A percentile compares a stretch with the other conserved stretches of the same genome.
These are phyloP conservation scores for Caranx melampygus DNA, from an alignment of 2,113 vertebrate species.

Conservation along the genomic window DNA sequence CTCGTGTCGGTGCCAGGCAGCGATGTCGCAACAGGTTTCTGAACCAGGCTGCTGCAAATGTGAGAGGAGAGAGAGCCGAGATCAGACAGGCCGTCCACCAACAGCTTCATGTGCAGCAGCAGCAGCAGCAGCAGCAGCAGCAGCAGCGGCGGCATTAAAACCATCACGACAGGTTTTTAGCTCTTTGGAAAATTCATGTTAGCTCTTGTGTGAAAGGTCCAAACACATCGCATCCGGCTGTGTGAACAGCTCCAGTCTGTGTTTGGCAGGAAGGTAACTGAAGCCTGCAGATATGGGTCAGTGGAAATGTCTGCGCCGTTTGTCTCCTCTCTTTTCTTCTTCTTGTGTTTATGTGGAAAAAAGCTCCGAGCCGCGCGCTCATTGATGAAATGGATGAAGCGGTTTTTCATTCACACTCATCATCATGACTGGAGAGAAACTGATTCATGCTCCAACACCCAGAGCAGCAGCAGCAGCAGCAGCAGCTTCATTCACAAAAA, in stretches of 20 bases:
- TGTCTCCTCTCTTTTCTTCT: conserved; percentile 15
- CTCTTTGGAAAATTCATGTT: neutral
- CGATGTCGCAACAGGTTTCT: conserved; percentile 82
- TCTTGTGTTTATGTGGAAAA: conserved; percentile 14
- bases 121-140: too few species aligned
- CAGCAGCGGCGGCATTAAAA: neutral
- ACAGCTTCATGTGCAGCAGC: neutral
- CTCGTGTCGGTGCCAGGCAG: conserved; percentile 53
- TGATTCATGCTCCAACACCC: conserved; percentile 66
- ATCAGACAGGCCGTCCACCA: too few species aligned
- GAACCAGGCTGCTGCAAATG: conserved; percentile 49
- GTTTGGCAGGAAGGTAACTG: neutral
- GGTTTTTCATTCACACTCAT: conserved; percentile 53
- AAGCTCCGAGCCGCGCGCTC: conserved; percentile 28
- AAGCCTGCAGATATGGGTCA: conserved; percentile 20
- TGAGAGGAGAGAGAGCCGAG: neutral
- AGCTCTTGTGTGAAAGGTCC: neutral
- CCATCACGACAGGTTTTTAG: neutral
- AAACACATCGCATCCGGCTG: neutral
- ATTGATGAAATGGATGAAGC: conserved; percentile 42
- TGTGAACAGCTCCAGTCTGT: neutral
- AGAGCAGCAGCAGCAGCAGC: conserved; percentile 42
- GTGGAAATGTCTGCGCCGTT: conserved; percentile 21
- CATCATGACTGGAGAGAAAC: conserved; percentile 62
- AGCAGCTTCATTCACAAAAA: conserved; percentile 72